Evolutionary conservation across 2,888 invertebrate genomes (phyloP), one percentile per base, ranked within the genome.

Genomic region (Mimumesa dahlbomi): DNA sequence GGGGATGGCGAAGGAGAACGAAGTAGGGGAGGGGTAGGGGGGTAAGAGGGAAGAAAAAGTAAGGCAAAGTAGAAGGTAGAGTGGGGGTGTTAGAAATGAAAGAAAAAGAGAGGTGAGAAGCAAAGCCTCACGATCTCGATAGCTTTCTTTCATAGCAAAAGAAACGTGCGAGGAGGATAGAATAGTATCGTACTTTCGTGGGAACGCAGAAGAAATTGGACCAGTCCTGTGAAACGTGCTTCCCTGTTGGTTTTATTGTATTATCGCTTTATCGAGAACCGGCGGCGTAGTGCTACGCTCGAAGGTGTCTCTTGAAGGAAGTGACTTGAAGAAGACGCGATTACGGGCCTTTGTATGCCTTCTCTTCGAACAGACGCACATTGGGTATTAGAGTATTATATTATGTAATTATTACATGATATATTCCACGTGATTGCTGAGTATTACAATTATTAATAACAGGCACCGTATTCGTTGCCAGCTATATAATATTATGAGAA

Each of bases 131-230:
- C 62, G 66, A 73, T 67, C 63, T 58, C 61, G 63, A 73, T 67
- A 62, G 66, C 22, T 70, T 61, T 77, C 61, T 64, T 63, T 64
- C 57, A 59, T 53, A 29, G 38, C 25, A n/a, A 43, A 38, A 49
- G 25, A 59, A 73, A 68, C 53, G 48, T n/a, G n/a, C 38, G 25
- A 13, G 11, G 9, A 48, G 58, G 62, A 67, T 73, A 42, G 49
- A 65, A 56, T 21, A 16, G 40, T 19, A 31, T n/a, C n/a, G 19
- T n/a, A 13, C 21, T 63, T 67, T 46, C 42, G 49, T 22, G 13
- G 38, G 49, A 61, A 68, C 52, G 62, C 52, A 36, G 63, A 25
- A 63, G n/a, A n/a, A 76, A 73, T 61, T 59, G 63, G 66, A 59
- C 62, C 49, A 29, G 59, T 36, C 40, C 50, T 13, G 22, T 22